Conservation (phyloP, 1,140 invertebrate genomes). For the Hylyphantes graminicola region DNA sequence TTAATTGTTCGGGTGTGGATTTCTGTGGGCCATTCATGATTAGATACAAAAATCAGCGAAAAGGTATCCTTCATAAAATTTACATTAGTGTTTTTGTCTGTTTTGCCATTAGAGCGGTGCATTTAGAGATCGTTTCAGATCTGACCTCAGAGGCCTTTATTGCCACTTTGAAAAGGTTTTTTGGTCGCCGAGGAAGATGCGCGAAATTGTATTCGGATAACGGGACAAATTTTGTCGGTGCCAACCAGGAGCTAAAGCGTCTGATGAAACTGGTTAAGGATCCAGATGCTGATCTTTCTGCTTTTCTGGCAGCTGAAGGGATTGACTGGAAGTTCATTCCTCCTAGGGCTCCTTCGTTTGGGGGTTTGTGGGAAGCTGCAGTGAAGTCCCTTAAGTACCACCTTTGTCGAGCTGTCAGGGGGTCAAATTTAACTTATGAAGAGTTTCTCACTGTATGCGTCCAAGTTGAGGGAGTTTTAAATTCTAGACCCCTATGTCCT, state of each 20-base stretch:
- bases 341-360: constrained; percentile 66
- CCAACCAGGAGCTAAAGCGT: constrained; percentile 20
- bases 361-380: constrained; percentile 51
- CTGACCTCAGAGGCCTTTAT: constrained; percentile 47
- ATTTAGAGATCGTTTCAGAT: constrained; percentile 61
- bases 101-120: constrained; percentile 55
- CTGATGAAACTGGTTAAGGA: neutral
- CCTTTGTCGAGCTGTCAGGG: constrained; percentile 51
- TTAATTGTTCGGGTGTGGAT: neutral
- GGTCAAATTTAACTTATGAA: constrained; percentile 62
- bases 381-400: constrained; percentile 62
- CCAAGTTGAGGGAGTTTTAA: constrained; percentile 63
- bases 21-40: constrained; percentile 1
- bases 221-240: constrained; percentile 65
- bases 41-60: neutral
- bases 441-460: constrained; percentile 63
- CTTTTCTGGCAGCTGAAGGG: neutral
- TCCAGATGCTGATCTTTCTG: neutral
- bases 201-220: constrained; percentile 64
- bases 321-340: constrained; percentile 67
- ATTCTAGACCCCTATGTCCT: constrained; percentile 55
- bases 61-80: constrained; percentile 20
- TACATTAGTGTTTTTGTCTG: constrained; percentile 61
- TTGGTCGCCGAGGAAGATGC: no score
- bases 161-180: neutral